These are phyloP conservation scores for Chaetorhynchus papuensis DNA, from an alignment of 2,113 vertebrate genomes.

Conservation along the genomic window DNA sequence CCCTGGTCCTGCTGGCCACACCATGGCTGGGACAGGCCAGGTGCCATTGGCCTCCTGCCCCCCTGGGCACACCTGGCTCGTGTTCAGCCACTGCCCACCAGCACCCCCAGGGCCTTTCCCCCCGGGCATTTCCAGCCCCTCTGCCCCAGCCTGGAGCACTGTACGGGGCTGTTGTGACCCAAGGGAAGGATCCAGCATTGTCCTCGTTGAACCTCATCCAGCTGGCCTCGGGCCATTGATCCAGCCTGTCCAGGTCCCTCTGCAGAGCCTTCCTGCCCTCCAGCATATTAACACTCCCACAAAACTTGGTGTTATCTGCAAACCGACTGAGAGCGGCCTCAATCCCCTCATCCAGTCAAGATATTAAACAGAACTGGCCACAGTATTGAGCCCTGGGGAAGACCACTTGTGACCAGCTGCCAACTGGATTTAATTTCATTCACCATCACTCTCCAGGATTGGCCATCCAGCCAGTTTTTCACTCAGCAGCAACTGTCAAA, in stretches of 20 bases:
- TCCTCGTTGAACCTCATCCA: too few species aligned
- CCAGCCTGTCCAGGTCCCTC: background rate
- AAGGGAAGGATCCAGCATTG: too few species aligned
- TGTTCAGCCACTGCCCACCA: too few species aligned
- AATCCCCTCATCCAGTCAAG: background rate
- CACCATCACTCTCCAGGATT: background rate
- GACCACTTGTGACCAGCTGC: background rate
- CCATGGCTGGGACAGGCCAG: background rate
- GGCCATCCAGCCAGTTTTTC: background rate
- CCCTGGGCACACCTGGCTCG: background rate
- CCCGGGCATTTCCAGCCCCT: background rate
- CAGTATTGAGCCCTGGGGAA: background rate
- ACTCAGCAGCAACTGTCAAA: background rate
- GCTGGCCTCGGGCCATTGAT: background rate
- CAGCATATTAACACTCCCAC: background rate
- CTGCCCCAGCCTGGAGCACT: background rate
- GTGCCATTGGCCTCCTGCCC: background rate
- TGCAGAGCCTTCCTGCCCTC: background rate
- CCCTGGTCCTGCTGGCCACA: background rate
- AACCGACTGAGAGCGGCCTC: background rate
- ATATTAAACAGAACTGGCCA: background rate
- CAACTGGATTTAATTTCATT: background rate
- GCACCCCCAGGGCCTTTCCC: background rate
- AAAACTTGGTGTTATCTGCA: background rate
- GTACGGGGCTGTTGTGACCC: background rate